Conservation (phyloP, 1,140 invertebrate species). For the Drosophila arizonae region DNA sequence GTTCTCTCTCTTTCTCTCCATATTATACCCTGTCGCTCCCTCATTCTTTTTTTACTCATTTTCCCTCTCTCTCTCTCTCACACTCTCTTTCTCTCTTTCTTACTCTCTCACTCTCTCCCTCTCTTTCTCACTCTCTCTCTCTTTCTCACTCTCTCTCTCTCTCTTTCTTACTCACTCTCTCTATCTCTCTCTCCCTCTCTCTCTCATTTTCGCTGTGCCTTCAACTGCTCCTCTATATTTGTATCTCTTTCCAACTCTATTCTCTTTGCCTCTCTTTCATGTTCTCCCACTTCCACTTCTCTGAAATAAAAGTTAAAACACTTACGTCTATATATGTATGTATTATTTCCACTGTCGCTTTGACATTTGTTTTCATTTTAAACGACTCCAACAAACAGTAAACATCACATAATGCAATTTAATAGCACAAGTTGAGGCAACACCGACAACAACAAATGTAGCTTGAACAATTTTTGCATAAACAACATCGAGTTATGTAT, state of each 20-base stretch:
- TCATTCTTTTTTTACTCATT: no score
- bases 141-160: neutral
- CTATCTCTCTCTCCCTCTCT: neutral
- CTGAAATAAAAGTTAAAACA: no score
- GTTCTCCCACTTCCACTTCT: no score
- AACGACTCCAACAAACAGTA: slow-evolving; percentile 63
- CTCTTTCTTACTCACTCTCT: no score
- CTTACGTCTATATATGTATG: neutral
- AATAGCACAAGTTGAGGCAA: slow-evolving; percentile 32
- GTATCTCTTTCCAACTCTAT: no score
- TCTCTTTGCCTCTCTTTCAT: no score
- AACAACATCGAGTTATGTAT: slow-evolving; percentile 1
- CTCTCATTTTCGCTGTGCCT: neutral
- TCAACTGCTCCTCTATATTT: no score
- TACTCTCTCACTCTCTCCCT: no score
- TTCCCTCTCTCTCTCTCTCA: no score
- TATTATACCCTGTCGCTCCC: neutral
- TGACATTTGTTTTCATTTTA: slow-evolving; percentile 47
- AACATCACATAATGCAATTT: slow-evolving; percentile 37
- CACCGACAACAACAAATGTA: neutral
- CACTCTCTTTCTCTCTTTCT: no score
- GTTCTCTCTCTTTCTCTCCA: no score
- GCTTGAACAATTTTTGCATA: slow-evolving; percentile 48
- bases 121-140: no score
- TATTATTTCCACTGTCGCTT: slow-evolving; percentile 3